A percentile compares a stretch with the other conserved stretches of the same genome.
phyloP scores from a whole-genome alignment of 2,113 vertebrate species.

The Kryptolebias marmoratus region DNA sequence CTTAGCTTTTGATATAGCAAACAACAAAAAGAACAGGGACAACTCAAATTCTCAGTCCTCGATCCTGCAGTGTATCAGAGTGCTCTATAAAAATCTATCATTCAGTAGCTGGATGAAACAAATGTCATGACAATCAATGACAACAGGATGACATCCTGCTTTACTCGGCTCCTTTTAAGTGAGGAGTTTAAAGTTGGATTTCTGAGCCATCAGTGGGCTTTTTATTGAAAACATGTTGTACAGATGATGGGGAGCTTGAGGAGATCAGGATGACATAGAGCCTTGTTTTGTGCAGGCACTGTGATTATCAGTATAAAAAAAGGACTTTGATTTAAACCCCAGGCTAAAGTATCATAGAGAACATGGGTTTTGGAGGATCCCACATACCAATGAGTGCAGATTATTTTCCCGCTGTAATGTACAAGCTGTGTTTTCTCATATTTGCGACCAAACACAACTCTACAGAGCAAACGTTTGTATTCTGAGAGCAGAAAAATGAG shows the following conservation, averaged over 20 bases:
- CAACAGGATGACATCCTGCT: constrained; percentile 4
- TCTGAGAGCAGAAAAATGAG: background rate
- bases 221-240: constrained; percentile 9
- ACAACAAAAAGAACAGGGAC: background rate
- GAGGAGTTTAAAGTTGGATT: constrained; percentile 12
- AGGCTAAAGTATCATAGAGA: constrained; percentile 34
- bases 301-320: constrained; percentile 42
- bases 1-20: background rate
- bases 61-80: background rate
- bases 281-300: constrained; percentile 20
- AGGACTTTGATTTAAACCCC: constrained; percentile 47
- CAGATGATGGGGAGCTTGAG: constrained; percentile 14
- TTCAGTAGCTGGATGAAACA: background rate
- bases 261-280: constrained; percentile 36
- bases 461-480: constrained; percentile 4
- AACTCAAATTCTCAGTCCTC: background rate
- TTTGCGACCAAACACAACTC: constrained; percentile 26
- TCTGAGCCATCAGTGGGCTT: constrained; percentile 3
- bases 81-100: background rate
- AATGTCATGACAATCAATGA: constrained; percentile 27
- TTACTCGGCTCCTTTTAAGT: constrained; percentile 3
- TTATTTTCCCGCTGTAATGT: constrained; percentile 40
- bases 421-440: constrained; percentile 30
- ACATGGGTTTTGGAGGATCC: constrained; percentile 39
- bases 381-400: constrained; percentile 34